Conservation (phyloP, 2,797 vertebrate species). For the Rachycentron canadum region DNA sequence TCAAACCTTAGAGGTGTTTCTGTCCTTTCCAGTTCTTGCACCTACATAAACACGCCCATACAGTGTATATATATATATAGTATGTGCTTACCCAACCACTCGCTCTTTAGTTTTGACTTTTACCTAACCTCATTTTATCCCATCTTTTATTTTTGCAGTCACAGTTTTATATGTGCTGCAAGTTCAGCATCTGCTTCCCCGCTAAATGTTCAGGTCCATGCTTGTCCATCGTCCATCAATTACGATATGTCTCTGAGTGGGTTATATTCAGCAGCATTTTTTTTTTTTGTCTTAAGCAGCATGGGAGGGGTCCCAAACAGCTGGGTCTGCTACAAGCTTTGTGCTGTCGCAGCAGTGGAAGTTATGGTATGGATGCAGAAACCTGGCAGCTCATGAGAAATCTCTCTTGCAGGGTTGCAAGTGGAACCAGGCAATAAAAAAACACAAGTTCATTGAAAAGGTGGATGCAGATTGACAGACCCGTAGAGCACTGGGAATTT, state of each 20-base stretch:
- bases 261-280: constrained; percentile 51
- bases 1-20: not conserved
- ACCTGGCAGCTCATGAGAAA: constrained; percentile 5
- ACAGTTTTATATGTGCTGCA: constrained; percentile 14
- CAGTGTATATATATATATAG: not conserved
- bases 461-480: constrained; percentile 29
- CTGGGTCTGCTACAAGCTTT: constrained; percentile 37
- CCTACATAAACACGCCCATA: not conserved
- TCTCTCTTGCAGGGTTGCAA: not conserved
- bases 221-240: constrained; percentile 19
- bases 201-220: constrained; percentile 8
- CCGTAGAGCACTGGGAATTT: not conserved
- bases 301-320: constrained; percentile 7
- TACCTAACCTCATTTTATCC: constrained; percentile 3
- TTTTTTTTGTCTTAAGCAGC: constrained; percentile 13
- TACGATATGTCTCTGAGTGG: constrained; percentile 20
- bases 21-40: constrained; percentile 17
- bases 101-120: not conserved
- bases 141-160: constrained; percentile 21
- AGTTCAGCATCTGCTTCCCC: constrained; percentile 25
- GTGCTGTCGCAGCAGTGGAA: constrained; percentile 31
- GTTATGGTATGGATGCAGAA: constrained; percentile 26
- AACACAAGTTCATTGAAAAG: constrained; percentile 17
- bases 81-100: not conserved
- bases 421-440: not conserved